A percentile compares a stretch with the other conserved stretches of the same genome.
Evolutionary conservation across 1,140 invertebrate species (phyloP).

Genomic region (Lysiphlebus fabarum): DNA sequence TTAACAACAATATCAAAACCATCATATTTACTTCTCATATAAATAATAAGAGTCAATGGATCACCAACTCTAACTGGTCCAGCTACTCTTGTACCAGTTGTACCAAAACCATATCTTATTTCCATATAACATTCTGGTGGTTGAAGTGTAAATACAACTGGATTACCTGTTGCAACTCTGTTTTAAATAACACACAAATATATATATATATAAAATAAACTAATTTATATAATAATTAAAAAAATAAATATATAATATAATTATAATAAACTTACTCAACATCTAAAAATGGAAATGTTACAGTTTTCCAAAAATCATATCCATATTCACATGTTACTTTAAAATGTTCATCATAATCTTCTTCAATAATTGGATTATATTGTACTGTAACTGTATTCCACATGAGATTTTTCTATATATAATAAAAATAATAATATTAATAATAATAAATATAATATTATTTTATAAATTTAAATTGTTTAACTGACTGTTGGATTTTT

Average conservation of each 20-base stretch:
- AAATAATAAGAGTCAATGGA: conserved; percentile 86
- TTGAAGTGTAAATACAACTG: conserved; percentile 88
- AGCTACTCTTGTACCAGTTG: conserved; percentile 75
- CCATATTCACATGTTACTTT: conserved; percentile 96
- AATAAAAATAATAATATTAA: conserved; percentile 16
- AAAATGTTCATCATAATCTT: conserved; percentile 92
- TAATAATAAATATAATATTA: background rate
- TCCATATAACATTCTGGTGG: conserved; percentile 95
- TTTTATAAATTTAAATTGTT: conserved; percentile 5
- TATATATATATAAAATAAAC: too few relatives aligned
- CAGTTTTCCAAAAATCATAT: conserved; percentile 95
- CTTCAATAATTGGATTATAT: conserved; percentile 90
- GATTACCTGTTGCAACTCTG: conserved; percentile 88
- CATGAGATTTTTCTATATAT: conserved; percentile 83
- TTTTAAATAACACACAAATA: conserved; percentile 29
- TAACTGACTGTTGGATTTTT: conserved; percentile 79
- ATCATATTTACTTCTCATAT: conserved; percentile 92
- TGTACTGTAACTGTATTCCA: conserved; percentile 94
- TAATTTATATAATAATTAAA: conserved; percentile 6
- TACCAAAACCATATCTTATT: conserved; percentile 84
- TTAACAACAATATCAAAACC: conserved; percentile 96
- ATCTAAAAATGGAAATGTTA: conserved; percentile 90
- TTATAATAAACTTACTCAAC: conserved; percentile 81
- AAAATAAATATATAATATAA: background rate
- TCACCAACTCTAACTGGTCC: conserved; percentile 89